Percentiles rank a stretch among this genome's conserved stretches.
These are phyloP conservation scores for Hippocampus comes DNA, from an alignment of 2,113 vertebrate genomes.

Conservation along the genomic window DNA sequence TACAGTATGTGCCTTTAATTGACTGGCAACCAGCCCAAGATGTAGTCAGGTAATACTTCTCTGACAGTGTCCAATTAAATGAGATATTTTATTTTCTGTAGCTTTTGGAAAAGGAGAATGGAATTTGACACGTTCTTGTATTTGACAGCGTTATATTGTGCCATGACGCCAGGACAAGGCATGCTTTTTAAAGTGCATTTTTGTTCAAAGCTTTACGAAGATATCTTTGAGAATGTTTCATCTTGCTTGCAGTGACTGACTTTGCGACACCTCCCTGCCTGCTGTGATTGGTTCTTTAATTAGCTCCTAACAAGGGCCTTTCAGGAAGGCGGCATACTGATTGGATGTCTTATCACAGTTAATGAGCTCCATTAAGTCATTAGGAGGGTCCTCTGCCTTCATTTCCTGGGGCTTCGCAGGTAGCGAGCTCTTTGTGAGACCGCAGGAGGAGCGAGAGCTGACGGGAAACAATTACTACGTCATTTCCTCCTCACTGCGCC, in stretches of 20 bases:
- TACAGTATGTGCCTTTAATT: too few relatives aligned
- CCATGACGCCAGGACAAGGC: too few relatives aligned
- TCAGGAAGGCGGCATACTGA: conserved; percentile 72
- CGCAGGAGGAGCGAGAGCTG: not conserved
- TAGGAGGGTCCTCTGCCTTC: conserved; percentile 64
- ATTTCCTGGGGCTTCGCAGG: conserved; percentile 66
- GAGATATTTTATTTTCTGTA: too few relatives aligned
- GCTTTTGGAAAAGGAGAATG: too few relatives aligned
- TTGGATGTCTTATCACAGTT: conserved; percentile 75
- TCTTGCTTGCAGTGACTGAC: conserved; percentile 37
- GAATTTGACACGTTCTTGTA: too few relatives aligned
- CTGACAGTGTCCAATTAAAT: too few relatives aligned
- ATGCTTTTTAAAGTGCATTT: not conserved
- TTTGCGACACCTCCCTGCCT: conserved; percentile 47
- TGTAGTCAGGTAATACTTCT: too few relatives aligned
- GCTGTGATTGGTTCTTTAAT: conserved; percentile 75
- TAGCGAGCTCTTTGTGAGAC: conserved; percentile 4
- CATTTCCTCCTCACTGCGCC: conserved; percentile 7
- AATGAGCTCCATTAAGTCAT: conserved; percentile 79
- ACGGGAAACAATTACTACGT: not conserved
- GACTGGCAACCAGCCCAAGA: too few relatives aligned
- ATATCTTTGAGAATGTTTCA: conserved; percentile 5
- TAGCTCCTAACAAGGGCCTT: conserved; percentile 75
- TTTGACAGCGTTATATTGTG: too few relatives aligned
- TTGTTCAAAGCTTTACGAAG: not conserved